phyloP scores from a whole-genome alignment of 2,888 invertebrate species.

The Orchesellides sinensis region DNA sequence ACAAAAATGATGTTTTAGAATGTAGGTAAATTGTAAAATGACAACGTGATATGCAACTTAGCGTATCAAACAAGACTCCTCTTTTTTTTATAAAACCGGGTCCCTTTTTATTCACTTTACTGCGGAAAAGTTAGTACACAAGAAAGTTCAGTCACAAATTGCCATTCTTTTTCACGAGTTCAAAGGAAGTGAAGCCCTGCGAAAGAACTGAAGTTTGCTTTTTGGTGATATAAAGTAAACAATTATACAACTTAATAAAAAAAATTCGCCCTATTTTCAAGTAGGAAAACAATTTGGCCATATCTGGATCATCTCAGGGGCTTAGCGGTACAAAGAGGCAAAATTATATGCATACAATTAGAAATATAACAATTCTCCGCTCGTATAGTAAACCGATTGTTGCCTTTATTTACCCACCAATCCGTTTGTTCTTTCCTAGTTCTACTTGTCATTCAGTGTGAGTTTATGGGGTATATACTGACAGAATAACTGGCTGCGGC shows the following conservation, averaged over 20 bases:
- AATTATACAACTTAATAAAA: neutral
- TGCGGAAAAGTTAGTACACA: no score
- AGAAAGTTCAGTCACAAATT: no score
- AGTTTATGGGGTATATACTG: slow-evolving; percentile 13
- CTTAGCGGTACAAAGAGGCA: neutral
- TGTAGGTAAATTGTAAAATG: neutral
- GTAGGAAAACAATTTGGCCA: neutral
- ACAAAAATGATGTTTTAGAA: neutral
- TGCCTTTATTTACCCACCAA: neutral
- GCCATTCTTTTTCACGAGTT: neutral
- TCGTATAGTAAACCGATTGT: neutral
- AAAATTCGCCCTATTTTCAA: neutral
- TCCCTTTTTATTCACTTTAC: no score
- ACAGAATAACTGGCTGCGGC: slow-evolving; percentile 33
- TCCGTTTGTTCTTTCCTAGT: slow-evolving; percentile 37
- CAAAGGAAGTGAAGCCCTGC: no score
- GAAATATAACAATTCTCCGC: slow-evolving; percentile 4
- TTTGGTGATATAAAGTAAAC: no score
- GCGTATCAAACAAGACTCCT: no score
- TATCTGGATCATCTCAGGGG: slow-evolving; percentile 14
- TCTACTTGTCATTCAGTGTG: slow-evolving; percentile 51
- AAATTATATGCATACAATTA: no score
- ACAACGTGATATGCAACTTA: neutral
- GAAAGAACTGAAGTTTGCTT: no score
- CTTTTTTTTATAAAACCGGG: no score